These are phyloP conservation scores for Myiopsitta monachus DNA, from an alignment of 2,113 vertebrate genomes.

Conservation along the genomic window DNA sequence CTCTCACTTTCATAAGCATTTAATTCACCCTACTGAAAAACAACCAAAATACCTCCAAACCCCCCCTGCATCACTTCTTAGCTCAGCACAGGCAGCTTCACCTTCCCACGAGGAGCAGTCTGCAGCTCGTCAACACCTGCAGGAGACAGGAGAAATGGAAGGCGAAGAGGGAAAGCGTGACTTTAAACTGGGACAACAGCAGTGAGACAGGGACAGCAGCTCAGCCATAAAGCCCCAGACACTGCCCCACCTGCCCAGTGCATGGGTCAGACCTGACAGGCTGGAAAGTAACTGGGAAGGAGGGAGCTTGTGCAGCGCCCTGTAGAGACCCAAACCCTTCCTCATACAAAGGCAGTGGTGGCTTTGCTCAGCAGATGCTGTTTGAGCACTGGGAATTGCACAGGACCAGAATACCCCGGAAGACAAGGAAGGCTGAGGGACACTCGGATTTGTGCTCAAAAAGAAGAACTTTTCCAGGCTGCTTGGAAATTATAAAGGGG, in stretches of 20 bases:
- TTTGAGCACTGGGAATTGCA: not conserved
- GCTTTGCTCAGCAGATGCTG: not conserved
- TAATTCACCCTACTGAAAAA: not conserved
- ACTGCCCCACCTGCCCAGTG: not conserved
- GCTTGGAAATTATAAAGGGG: not conserved
- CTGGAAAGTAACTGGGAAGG: not conserved
- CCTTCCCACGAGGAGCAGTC: not conserved
- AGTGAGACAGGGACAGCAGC: not conserved
- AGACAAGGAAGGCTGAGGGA: not conserved
- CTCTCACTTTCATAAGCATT: not conserved
- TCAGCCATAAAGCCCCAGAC: not conserved
- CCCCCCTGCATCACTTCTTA: not conserved
- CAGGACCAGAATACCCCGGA: not conserved
- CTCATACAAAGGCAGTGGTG: not conserved
- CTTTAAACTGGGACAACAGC: not conserved
- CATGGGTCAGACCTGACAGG: not conserved
- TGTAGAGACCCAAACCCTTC: not conserved
- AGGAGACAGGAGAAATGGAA: not conserved
- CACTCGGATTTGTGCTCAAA: not conserved
- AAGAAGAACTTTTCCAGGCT: not conserved
- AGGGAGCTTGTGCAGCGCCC: fast-evolving
- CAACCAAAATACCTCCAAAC: not conserved
- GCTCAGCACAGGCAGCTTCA: not conserved
- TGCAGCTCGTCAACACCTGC: not conserved
- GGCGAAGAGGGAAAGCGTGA: not conserved